Evolutionary conservation across 2,113 vertebrate species (phyloP), one percentile per base, ranked within the genome.

Genomic region (Gallinago media): DNA sequence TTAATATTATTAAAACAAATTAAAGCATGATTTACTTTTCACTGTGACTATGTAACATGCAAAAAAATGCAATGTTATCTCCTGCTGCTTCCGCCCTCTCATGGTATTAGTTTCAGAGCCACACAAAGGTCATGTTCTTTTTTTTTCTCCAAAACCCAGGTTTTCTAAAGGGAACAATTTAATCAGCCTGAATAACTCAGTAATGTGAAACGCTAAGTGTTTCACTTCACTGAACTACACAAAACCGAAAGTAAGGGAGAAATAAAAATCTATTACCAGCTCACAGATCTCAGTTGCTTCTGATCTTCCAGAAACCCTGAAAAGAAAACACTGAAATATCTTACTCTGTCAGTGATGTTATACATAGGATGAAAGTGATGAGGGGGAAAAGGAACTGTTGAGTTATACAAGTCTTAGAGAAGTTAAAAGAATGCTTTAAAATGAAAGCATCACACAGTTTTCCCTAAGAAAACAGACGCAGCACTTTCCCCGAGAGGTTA

Each of bases 251-350:
- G 18, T 2, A 75, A 95, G 16, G 73, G 90, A 88, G 32, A 85
- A 92, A 21, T 22, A 91, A 70, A 70, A 97, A 50, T 42, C 23
- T 86, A 96, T 99, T 97, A 99, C 99, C 99, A 99, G 97, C n/a
- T 98, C 97, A 80, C 99, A 97, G 78, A 99, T 94, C 92, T 98
- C 98, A 79, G 98, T 98, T 88, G 97, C 98, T 92, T 98, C 98
- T 47, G 97, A 94, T 93, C 90, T 97, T 94, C 97, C 98, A 71
- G 97, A 97, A 65, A 99, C 98, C 94, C 99, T 99, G 96, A 81
- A 92, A 97, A 96, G 38, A 91, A 94, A 94, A 50, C 21, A 90
- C 9, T 34, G 32, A 88, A 22, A 73, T 96, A 58, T 15, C 16
- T 87, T 75, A 91, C 14, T 65, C 55, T 54, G 58, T 59, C 52